These are phyloP conservation scores for Grus americana DNA, from an alignment of 2,113 vertebrate species.

Conservation along the genomic window DNA sequence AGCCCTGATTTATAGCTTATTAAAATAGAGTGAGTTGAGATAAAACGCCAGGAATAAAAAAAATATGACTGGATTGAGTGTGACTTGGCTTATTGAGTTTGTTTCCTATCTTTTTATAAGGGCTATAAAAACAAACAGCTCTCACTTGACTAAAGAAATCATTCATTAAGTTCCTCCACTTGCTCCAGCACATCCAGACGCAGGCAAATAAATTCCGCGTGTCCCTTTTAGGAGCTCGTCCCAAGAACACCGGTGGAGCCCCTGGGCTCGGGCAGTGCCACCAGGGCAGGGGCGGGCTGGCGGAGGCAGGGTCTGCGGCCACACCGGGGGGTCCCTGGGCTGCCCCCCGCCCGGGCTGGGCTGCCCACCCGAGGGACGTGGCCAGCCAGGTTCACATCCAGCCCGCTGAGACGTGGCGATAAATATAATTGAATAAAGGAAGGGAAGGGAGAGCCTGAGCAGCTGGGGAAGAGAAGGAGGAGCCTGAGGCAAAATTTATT, in stretches of 20 bases:
- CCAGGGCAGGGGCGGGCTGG: background rate
- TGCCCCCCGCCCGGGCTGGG: accelerated
- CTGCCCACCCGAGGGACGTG: background rate
- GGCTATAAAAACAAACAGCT: conserved; percentile 61
- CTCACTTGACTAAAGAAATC: conserved; percentile 52
- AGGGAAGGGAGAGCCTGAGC: background rate
- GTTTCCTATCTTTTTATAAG: conserved; percentile 64
- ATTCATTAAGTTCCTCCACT: conserved; percentile 31
- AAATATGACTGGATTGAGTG: conserved; percentile 35
- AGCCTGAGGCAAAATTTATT: conserved; percentile 85
- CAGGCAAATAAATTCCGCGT: background rate
- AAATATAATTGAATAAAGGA: conserved; percentile 8
- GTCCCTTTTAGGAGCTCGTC: background rate
- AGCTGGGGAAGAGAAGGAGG: conserved; percentile 62
- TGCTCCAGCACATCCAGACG: conserved; percentile 13
- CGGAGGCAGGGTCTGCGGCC: accelerated
- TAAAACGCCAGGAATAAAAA: conserved; percentile 61
- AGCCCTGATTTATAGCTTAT: conserved; percentile 50
- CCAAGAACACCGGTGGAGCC: background rate
- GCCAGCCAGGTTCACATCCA: background rate
- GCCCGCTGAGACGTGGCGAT: background rate
- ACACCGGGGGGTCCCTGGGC: background rate
- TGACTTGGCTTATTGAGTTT: conserved; percentile 62
- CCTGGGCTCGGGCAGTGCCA: accelerated
- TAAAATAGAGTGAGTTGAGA: conserved; percentile 32